These are phyloP conservation scores for Calliopum simillimum DNA, from an alignment of 2,888 invertebrate species.

Conservation along the genomic window DNA sequence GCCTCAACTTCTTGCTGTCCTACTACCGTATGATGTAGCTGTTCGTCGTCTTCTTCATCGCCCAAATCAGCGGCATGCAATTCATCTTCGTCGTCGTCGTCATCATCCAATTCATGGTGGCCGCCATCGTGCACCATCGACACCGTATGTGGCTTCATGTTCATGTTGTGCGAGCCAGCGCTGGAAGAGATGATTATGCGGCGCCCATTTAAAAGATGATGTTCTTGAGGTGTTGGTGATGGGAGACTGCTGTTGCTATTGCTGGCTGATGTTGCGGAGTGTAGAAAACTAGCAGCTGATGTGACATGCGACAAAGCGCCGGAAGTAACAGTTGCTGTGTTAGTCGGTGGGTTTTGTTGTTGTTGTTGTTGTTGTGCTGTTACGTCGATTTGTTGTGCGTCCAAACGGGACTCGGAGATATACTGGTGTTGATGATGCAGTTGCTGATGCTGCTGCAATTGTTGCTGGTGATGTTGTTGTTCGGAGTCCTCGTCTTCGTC, in stretches of 20 bases:
- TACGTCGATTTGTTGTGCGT: slow-evolving; percentile 37
- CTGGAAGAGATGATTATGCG: slow-evolving; percentile 60
- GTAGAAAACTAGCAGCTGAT: slow-evolving; percentile 31
- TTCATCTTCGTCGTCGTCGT: slow-evolving; percentile 60
- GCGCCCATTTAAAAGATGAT: slow-evolving; percentile 57
- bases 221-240: slow-evolving; percentile 12
- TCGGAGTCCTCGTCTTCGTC: slow-evolving; percentile 51
- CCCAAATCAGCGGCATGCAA: slow-evolving; percentile 61
- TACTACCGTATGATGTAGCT: slow-evolving; percentile 60
- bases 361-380: slow-evolving; percentile 44
- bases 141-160: slow-evolving; percentile 22
- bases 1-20: slow-evolving; percentile 42
- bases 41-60: slow-evolving; percentile 60
- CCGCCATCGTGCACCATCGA: slow-evolving; percentile 32
- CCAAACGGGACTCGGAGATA: slow-evolving; percentile 35
- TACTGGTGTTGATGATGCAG: slow-evolving; percentile 42
- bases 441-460: slow-evolving; percentile 42
- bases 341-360: slow-evolving; percentile 61
- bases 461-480: slow-evolving; percentile 33
- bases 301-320: slow-evolving; percentile 34
- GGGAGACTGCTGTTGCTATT: slow-evolving; percentile 37
- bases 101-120: slow-evolving; percentile 33
- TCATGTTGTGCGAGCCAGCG: background rate
- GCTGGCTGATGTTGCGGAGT: slow-evolving; percentile 19
- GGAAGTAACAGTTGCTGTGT: slow-evolving; percentile 56